Percentiles rank a stretch among this genome's conserved stretches.
Conservation (phyloP, 2,888 invertebrate species). For the Drosophila infuscata region DNA sequence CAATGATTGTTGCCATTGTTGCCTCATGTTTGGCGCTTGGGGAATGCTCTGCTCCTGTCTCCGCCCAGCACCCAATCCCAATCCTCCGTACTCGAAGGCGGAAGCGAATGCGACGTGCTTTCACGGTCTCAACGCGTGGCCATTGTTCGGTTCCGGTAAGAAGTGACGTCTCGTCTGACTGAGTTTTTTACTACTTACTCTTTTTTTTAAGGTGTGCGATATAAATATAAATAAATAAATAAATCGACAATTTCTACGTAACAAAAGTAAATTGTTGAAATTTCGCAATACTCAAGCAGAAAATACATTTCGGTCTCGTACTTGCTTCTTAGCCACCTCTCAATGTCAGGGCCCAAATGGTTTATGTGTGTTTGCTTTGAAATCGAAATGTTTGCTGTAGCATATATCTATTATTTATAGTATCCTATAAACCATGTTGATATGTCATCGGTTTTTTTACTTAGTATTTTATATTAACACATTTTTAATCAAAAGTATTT, state of each 20-base stretch:
- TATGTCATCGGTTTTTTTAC: slow-evolving; percentile 48
- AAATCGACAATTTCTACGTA: background rate
- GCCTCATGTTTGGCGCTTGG: slow-evolving; percentile 13
- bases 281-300: slow-evolving; percentile 33
- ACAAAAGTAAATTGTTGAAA: slow-evolving; percentile 37
- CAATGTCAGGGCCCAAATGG: slow-evolving; percentile 62
- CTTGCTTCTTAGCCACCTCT: slow-evolving; percentile 22
- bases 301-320: slow-evolving; percentile 18
- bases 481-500: slow-evolving; percentile 41
- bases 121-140: slow-evolving; percentile 62
- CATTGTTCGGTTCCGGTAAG: slow-evolving; percentile 51
- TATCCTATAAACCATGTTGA: background rate
- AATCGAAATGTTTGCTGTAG: slow-evolving; percentile 12
- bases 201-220: background rate
- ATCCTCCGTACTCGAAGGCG: slow-evolving; percentile 11
- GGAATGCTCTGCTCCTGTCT: slow-evolving; percentile 6
- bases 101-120: slow-evolving; percentile 27
- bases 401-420: background rate
- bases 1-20: slow-evolving; percentile 29
- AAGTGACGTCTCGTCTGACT: slow-evolving; percentile 50
- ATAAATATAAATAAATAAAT: background rate
- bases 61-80: slow-evolving; percentile 1
- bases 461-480: slow-evolving; percentile 8
- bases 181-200: background rate
- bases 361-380: slow-evolving; percentile 12